Conservation (phyloP, 2,888 invertebrate genomes). For the Lasioglossum vierecki region DNA sequence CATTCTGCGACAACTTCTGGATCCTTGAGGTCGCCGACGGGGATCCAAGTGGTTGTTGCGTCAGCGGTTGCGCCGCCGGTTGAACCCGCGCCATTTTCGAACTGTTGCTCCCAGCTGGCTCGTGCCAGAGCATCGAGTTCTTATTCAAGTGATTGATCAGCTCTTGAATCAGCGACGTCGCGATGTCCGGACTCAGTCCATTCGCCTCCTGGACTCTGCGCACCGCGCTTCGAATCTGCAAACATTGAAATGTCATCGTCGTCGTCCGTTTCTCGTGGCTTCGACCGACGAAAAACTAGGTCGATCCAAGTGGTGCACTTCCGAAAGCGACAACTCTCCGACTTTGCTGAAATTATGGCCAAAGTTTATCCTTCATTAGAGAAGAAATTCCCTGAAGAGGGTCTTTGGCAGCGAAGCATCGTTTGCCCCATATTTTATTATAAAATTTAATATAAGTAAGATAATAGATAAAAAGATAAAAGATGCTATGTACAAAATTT, state of each 20-base stretch:
- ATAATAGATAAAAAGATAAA: no score
- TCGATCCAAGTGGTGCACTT: background rate
- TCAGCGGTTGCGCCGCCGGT: background rate
- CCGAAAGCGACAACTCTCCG: no score
- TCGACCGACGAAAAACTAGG: background rate
- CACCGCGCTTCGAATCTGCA: conserved; percentile 77
- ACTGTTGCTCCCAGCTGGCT: conserved; percentile 52
- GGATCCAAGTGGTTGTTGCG: background rate
- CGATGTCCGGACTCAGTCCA: conserved; percentile 79
- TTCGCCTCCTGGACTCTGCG: conserved; percentile 73
- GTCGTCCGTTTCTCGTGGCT: background rate
- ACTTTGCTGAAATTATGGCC: no score
- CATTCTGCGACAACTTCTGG: conserved; percentile 13
- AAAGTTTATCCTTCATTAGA: no score
- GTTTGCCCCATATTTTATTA: no score
- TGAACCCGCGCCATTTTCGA: conserved; percentile 34
- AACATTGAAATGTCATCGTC: background rate
- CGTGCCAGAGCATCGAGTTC: conserved; percentile 37
- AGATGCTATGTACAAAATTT: no score
- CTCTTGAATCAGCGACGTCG: conserved; percentile 73
- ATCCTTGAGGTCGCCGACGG: conserved; percentile 1
- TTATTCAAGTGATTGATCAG: conserved; percentile 73
- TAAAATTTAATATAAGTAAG: no score
- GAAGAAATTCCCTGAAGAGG: no score
- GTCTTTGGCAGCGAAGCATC: no score